phyloP scores from a whole-genome alignment of 2,797 vertebrate species.

The Eptatretus atami region DNA sequence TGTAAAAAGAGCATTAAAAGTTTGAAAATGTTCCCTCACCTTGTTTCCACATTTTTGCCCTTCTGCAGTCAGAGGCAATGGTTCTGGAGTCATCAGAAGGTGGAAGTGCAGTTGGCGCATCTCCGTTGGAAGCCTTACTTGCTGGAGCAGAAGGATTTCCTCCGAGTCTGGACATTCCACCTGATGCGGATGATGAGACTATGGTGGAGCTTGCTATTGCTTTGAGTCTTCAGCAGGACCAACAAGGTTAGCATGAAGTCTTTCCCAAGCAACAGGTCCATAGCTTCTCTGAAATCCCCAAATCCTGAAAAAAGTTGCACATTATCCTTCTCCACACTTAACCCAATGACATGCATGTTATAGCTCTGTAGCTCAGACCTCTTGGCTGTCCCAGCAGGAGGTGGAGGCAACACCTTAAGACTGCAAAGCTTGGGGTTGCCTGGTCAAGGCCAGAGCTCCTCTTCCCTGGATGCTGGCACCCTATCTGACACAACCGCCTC shows the following conservation, averaged over 20 bases:
- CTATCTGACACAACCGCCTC: conserved; percentile 95
- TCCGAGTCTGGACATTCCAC: conserved; percentile 90
- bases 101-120: conserved; percentile 39
- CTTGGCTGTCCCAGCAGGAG: conserved; percentile 23
- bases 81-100: conserved; percentile 37
- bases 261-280: too few relatives aligned
- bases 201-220: conserved; percentile 96
- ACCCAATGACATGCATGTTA: too few relatives aligned
- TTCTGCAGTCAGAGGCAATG: conserved; percentile 69
- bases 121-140: conserved; percentile 68
- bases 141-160: conserved; percentile 94
- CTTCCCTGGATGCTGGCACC: conserved; percentile 83
- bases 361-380: too few relatives aligned
- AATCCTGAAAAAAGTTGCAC: too few relatives aligned
- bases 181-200: conserved; percentile 90
- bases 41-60: too few relatives aligned
- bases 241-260: conserved; percentile 34
- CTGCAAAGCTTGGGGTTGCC: conserved; percentile 87
- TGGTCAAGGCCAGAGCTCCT: conserved; percentile 87
- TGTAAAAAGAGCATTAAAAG: too few relatives aligned
- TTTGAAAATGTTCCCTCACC: too few relatives aligned
- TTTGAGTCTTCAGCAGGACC: conserved; percentile 83
- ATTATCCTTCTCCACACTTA: too few relatives aligned
- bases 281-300: background rate
- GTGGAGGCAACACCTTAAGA: conserved; percentile 87